These are phyloP conservation scores for Anguilla japonica DNA, from an alignment of 2,113 vertebrate species.

Conservation along the genomic window DNA sequence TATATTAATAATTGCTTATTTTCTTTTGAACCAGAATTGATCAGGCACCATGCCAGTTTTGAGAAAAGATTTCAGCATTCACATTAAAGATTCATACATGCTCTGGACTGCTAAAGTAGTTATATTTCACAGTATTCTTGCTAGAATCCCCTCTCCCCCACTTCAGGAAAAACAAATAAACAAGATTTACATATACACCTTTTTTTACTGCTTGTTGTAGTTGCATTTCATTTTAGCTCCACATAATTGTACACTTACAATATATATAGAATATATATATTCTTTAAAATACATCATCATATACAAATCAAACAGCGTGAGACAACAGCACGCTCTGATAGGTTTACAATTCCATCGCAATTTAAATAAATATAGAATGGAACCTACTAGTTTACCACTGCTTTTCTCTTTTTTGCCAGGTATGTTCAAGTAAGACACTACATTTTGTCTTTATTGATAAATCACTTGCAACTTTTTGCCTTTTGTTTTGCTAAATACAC, in stretches of 20 bases:
- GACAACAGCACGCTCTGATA: conserved; percentile 75
- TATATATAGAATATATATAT: conserved; percentile 65
- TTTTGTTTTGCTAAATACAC: conserved; percentile 65
- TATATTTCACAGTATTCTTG: conserved; percentile 60
- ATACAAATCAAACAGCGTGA: conserved; percentile 90
- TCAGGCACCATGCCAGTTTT: conserved; percentile 78
- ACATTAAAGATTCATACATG: conserved; percentile 70
- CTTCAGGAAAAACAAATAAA: conserved; percentile 70
- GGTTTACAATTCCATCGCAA: conserved; percentile 67
- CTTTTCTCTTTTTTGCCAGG: conserved; percentile 63
- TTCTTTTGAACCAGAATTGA: conserved; percentile 67
- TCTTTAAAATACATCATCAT: conserved; percentile 96
- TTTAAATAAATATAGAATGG: conserved; percentile 65
- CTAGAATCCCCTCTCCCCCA: conserved; percentile 51
- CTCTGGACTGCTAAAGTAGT: conserved; percentile 66
- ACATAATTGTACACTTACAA: conserved; percentile 90
- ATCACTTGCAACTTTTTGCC: conserved; percentile 63
- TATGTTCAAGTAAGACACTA: conserved; percentile 77
- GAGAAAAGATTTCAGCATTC: conserved; percentile 76
- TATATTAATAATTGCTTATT: conserved; percentile 71
- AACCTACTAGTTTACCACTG: conserved; percentile 56
- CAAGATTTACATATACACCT: conserved; percentile 74
- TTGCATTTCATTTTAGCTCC: conserved; percentile 69
- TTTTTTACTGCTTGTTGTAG: conserved; percentile 66
- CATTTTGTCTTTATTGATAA: conserved; percentile 69